Base-by-base conservation (phyloP, 2,113 vertebrate species). In the Patagioenas fasciata region DNA sequence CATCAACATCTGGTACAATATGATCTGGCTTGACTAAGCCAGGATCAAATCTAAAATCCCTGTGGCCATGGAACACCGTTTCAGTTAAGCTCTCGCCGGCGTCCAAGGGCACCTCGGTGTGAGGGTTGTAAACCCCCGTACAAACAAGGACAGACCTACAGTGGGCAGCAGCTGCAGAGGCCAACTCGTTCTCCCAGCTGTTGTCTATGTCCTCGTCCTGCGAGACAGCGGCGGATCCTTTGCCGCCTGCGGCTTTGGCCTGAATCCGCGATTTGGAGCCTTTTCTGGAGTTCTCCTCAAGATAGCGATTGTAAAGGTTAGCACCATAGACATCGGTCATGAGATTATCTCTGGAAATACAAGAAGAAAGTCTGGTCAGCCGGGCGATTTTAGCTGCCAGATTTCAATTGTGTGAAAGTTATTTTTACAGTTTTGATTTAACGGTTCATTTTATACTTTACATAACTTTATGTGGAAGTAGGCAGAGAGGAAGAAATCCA, bases 291-390 rank as follows among this genome's bases (percentile, higher is more conserved):
- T 93, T 65, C 80, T 98, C 97, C 65, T 97, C 70, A 67, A 99
- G 98, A 97, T 98, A 98, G 70, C 98, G 98, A 93, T 99, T 98
- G 97, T 98, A 99, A 34, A 99, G 98, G 96, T 99, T 99, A 18
- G 99, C 99, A 34, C 99, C 99, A 13, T 99, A 99, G 61, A 99
- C 97, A 19, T 99, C 99, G 0, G 99, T 99, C 98, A 99, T 99
- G 48, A 98, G 82, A 29, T 99, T 99, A 95, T 99, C 99, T 23
- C 99, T 99, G 95, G 34, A 51, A 80, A 80, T 4, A 31, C 4
- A 69, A n/a, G 48, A 31, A 89, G 28, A 51, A 3, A n/a, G 8
- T 2, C 28, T 4, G 1, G 90, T 71, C 82, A 89, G 51, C 61
- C 34, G 9, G 6, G 10, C 74, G 20, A 20, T 32, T 47, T 11